Percentiles rank a stretch among this genome's conserved stretches.
phyloP scores from a whole-genome alignment of 1,140 invertebrate genomes.

The Solen grandis region DNA sequence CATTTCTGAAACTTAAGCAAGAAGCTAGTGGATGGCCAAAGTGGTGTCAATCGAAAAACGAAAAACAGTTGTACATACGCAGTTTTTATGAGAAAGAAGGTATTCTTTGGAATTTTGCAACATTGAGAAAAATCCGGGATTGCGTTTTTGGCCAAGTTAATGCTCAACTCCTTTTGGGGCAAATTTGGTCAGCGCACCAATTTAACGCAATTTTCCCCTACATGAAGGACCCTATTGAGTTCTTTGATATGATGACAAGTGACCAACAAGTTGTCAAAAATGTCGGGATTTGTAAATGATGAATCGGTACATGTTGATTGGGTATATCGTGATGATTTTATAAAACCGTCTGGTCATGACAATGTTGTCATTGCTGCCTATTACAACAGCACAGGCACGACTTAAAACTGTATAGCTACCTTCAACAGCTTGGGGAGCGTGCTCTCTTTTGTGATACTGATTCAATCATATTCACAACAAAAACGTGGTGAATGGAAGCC shows the following conservation, averaged over 20 bases:
- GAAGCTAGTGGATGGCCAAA: constrained; percentile 56
- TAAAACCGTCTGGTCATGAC: constrained; percentile 26
- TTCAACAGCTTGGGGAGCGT: constrained; percentile 68
- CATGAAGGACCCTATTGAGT: constrained; percentile 56
- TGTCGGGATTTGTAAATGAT: constrained; percentile 34
- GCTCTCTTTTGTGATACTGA: constrained; percentile 81
- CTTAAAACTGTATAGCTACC: constrained; percentile 76
- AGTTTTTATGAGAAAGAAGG: constrained; percentile 73
- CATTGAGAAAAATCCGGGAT: constrained; percentile 76
- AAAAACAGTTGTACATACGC: constrained; percentile 69
- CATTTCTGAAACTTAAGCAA: constrained; percentile 61
- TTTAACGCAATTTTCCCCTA: constrained; percentile 64
- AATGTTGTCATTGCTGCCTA: constrained; percentile 77
- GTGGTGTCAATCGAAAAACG: constrained; percentile 33
- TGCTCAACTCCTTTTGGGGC: constrained; percentile 66
- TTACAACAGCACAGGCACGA: constrained; percentile 78
- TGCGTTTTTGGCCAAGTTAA: constrained; percentile 57
- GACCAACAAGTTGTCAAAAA: constrained; percentile 8
- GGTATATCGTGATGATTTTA: not conserved
- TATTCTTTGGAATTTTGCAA: constrained; percentile 72
- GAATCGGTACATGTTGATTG: constrained; percentile 21
- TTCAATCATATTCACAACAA: constrained; percentile 68
- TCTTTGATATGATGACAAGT: constrained; percentile 68
- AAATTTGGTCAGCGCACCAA: constrained; percentile 56
- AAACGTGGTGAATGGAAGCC: constrained; percentile 8